These are phyloP conservation scores for Temnothorax nylanderi DNA, from an alignment of 1,140 invertebrate genomes.

Conservation along the genomic window DNA sequence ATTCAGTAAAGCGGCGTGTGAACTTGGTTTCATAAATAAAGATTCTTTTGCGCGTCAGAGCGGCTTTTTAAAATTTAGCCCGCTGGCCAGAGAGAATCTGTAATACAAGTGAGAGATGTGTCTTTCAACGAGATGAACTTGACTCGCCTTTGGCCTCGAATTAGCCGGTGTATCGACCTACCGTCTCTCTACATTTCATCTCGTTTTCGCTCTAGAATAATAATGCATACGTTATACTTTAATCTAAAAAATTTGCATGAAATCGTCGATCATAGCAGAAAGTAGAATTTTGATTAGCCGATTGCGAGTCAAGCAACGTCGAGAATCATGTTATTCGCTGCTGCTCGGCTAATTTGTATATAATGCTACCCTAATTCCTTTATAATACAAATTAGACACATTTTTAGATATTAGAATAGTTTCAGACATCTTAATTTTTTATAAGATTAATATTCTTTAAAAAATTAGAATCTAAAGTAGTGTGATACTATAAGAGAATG, in stretches of 20 bases:
- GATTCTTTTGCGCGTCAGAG: constrained; percentile 69
- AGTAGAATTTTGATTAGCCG: neutral
- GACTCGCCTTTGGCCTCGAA: constrained; percentile 20
- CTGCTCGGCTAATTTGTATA: neutral
- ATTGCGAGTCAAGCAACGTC: neutral
- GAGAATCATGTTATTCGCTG: neutral
- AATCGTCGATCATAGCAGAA: neutral
- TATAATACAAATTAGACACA: neutral
- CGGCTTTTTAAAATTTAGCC: constrained; percentile 70
- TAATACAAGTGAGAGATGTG: constrained; percentile 62
- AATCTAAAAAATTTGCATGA: neutral
- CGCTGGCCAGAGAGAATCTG: constrained; percentile 67
- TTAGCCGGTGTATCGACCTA: constrained; percentile 11
- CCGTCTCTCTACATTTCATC: neutral
- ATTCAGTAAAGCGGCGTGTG: constrained; percentile 66
- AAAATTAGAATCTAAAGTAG: neutral
- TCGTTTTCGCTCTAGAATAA: neutral
- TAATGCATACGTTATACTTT: neutral
- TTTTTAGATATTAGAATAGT: neutral
- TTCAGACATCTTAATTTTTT: neutral
- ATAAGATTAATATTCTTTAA: neutral
- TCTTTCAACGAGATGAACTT: constrained; percentile 32
- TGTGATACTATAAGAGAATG: neutral
- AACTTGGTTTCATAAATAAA: constrained; percentile 74
- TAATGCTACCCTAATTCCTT: neutral